Percentiles rank a stretch among this genome's conserved stretches.
These are phyloP conservation scores for Psettodes erumei DNA, from an alignment of 2,113 vertebrate species.

Conservation along the genomic window DNA sequence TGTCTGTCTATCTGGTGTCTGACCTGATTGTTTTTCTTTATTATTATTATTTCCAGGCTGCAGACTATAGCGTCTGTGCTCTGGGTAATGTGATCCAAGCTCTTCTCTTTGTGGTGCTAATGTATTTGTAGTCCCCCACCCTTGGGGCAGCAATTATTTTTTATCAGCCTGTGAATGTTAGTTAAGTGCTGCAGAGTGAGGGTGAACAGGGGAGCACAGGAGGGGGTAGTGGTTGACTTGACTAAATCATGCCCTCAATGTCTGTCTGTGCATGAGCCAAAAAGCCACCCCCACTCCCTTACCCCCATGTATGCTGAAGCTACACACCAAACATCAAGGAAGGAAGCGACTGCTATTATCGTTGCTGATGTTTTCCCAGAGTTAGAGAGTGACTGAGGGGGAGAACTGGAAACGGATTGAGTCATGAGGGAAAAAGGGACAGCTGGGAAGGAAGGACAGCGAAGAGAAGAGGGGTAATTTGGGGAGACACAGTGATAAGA, in stretches of 20 bases:
- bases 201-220: slow-evolving; percentile 13
- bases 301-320: neutral
- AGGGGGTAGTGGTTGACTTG: slow-evolving; percentile 27
- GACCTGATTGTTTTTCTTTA: slow-evolving; percentile 13
- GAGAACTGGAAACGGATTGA: slow-evolving; percentile 55
- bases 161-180: slow-evolving; percentile 81
- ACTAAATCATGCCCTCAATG: slow-evolving; percentile 41
- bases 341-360: slow-evolving; percentile 25
- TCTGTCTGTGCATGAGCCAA: slow-evolving; percentile 19
- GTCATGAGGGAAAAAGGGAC: slow-evolving; percentile 55
- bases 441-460: slow-evolving; percentile 29
- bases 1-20: slow-evolving; percentile 18
- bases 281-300: slow-evolving; percentile 14
- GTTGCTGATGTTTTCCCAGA: slow-evolving; percentile 54
- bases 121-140: slow-evolving; percentile 63
- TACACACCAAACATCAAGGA: slow-evolving; percentile 51
- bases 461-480: slow-evolving; percentile 41
- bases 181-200: slow-evolving; percentile 66
- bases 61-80: slow-evolving; percentile 45
- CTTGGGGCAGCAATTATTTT: slow-evolving; percentile 71
- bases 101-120: slow-evolving; percentile 75
- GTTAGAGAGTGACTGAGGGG: slow-evolving; percentile 41
- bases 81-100: slow-evolving; percentile 61
- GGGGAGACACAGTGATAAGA: slow-evolving; percentile 57
- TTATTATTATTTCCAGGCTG: slow-evolving; percentile 5